Evolutionary conservation across 1,140 invertebrate species (phyloP).

Genomic region (Elysia chlorotica): DNA sequence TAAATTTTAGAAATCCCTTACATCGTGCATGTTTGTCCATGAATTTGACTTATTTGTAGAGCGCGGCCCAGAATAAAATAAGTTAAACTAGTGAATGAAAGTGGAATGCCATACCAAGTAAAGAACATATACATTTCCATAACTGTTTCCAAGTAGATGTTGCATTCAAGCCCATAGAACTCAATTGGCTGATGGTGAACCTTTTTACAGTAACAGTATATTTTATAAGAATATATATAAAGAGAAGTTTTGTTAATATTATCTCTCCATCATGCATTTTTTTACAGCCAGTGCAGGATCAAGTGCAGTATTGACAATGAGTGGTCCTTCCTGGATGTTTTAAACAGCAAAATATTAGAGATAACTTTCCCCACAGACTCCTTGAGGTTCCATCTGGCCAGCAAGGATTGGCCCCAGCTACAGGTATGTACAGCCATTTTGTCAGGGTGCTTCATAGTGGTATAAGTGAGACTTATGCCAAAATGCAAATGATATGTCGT

Average conservation of each 20-base stretch:
- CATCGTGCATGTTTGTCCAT: too few relatives aligned
- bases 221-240: background rate
- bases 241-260: background rate
- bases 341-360: slow-evolving; percentile 82
- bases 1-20: too few relatives aligned
- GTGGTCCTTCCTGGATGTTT: slow-evolving; percentile 71
- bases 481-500: too few relatives aligned
- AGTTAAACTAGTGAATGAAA: too few relatives aligned
- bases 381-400: slow-evolving; percentile 35
- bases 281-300: slow-evolving; percentile 48
- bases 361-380: slow-evolving; percentile 78
- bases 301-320: slow-evolving; percentile 49
- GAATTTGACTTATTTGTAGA: too few relatives aligned
- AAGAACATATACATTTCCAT: background rate
- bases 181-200: too few relatives aligned
- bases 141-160: background rate
- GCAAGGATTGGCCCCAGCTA: slow-evolving; percentile 23
- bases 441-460: too few relatives aligned
- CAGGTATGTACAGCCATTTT: slow-evolving; percentile 7
- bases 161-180: background rate
- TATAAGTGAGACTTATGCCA: too few relatives aligned
- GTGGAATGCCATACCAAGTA: too few relatives aligned
- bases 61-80: too few relatives aligned
- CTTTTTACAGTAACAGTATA: background rate
- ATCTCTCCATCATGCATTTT: background rate